Base-by-base conservation (phyloP, 2,797 vertebrate genomes). In the Betta splendens region DNA sequence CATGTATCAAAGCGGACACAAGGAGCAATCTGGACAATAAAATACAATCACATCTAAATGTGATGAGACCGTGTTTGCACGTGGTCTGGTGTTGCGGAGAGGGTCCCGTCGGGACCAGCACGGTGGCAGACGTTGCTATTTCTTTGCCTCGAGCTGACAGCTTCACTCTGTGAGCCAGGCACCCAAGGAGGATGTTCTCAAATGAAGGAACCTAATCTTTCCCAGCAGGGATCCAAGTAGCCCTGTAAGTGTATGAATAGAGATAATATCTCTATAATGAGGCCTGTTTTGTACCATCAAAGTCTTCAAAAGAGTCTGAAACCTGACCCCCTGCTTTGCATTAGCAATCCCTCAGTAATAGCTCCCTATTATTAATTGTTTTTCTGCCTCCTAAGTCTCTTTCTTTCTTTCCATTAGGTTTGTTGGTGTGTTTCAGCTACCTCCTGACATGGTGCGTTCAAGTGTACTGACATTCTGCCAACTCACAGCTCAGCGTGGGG, bases 241-340 rank as follows among this genome's bases (percentile, higher is more conserved):
- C 89, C 91, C 89, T 92, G 87, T 84, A 92, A 92, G 90, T 92
- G 92, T 91, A 92, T 93, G 92, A 93, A 93, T 93, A 85, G 89
- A 93, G 92, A 94, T 94, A 92, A 93, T 93, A 94, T 94, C 92
- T 91, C 88, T 80, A 90, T 93, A 94, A 94, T 94, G 91, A 93
- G 87, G 88, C 85, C 92, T 92, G 92, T 92, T 92, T 93, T 92
- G 92, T 92, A 90, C 85, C 92, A 92, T 92, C 91, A 90, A 90
- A 91, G 90, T 92, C 91, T 89, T 93, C 88, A 90, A 92, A 92
- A 91, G 89, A 76, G 85, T 73, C 86, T 90, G 92, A 92, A 94
- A 93, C 84, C 85, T 64, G 87, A 93, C 90, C 91, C 91, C 85
- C 82, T 85, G 89, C 83, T 85, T 86, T 77, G 87, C 82, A 75